Conservation (phyloP, 2,888 invertebrate species). For the Liodrosophila aerea region DNA sequence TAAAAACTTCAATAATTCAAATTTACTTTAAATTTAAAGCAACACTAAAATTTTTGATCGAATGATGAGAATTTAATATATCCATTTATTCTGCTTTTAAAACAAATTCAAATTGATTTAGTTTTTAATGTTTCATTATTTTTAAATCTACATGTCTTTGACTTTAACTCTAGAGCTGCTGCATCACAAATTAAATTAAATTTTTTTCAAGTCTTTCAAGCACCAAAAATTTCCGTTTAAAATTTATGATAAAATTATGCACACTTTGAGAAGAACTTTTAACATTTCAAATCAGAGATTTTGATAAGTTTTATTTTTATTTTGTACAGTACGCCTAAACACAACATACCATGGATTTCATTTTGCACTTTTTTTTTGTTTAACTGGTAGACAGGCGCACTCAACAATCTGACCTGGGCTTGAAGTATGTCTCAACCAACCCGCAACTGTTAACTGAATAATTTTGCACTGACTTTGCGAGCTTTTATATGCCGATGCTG, state of each 20-base stretch:
- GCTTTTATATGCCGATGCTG: conserved; percentile 81
- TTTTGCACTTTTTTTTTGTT: conserved; percentile 69
- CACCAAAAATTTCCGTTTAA: conserved; percentile 23
- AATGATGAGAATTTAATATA: too few relatives aligned
- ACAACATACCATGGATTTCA: conserved; percentile 83
- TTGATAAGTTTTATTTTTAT: conserved; percentile 13
- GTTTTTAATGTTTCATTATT: too few relatives aligned
- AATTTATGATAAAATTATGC: conserved; percentile 18
- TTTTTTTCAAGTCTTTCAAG: not conserved
- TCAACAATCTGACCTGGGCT: conserved; percentile 66
- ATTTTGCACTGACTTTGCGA: conserved; percentile 79
- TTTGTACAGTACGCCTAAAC: conserved; percentile 42
- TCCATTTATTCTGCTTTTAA: too few relatives aligned
- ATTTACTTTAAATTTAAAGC: too few relatives aligned
- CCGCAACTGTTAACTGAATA: conserved; percentile 83
- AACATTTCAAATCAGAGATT: conserved; percentile 19
- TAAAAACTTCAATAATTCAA: too few relatives aligned
- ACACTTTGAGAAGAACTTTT: conserved; percentile 39
- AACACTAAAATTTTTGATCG: too few relatives aligned
- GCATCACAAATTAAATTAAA: not conserved
- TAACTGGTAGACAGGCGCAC: conserved; percentile 55
- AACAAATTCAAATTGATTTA: too few relatives aligned
- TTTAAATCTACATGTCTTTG: not conserved
- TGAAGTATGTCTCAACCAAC: conserved; percentile 80
- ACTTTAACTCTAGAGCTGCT: not conserved